phyloP scores from a whole-genome alignment of 92 coral and sea anemone genomes.

The Parazoanthus swiftii region DNA sequence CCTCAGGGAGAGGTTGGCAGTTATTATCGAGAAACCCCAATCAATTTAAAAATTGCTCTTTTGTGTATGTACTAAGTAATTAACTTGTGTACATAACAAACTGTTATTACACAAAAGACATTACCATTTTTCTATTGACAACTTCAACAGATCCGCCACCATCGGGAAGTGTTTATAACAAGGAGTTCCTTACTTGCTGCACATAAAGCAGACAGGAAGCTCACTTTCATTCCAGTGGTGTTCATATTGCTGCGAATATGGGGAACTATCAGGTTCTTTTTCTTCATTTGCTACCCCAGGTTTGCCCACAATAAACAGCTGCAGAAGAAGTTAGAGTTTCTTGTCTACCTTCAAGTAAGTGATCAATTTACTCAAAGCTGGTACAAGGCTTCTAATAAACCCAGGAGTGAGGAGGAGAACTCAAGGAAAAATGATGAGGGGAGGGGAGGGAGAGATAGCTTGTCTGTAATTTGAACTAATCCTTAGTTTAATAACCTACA shows the following conservation, averaged over 20 bases:
- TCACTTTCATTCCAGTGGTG: constrained; percentile 69
- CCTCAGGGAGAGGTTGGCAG: no score
- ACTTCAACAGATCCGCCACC: constrained; percentile 50
- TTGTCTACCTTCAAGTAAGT: constrained; percentile 69
- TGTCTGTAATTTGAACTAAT: no score
- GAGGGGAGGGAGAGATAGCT: no score
- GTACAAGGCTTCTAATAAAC: not conserved
- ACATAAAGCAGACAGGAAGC: constrained; percentile 66
- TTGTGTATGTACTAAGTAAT: not conserved
- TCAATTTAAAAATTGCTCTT: not conserved
- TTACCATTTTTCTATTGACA: not conserved
- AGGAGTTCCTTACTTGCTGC: constrained; percentile 57
- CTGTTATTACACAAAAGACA: no score
- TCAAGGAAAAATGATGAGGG: no score
- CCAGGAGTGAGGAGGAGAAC: no score
- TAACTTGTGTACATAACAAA: no score
- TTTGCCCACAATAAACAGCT: not conserved
- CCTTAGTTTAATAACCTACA: no score
- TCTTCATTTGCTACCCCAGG: constrained; percentile 13
- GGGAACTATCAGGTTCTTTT: constrained; percentile 86
- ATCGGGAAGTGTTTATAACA: constrained; percentile 46
- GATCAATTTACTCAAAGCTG: not conserved
- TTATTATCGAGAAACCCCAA: no score
- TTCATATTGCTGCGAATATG: constrained; percentile 85
- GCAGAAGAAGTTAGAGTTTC: not conserved